Conservation (phyloP, 23 tunicate species). For the Styela clava region DNA sequence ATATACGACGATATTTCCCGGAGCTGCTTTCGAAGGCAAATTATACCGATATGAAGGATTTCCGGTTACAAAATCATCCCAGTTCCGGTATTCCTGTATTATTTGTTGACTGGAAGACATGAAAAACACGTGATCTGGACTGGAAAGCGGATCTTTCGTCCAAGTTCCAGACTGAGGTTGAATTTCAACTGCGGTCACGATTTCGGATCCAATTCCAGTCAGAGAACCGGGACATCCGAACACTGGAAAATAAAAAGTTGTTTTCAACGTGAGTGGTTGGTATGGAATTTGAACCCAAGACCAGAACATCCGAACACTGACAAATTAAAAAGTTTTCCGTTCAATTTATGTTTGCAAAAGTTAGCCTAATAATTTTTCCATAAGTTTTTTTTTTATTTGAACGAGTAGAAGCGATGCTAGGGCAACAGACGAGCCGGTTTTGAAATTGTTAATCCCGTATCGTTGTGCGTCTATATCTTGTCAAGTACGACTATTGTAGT, state of each 20-base stretch:
- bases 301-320: no score
- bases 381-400: no score
- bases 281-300: no score
- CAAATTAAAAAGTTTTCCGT: no score
- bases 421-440: no score
- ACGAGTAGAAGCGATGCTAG: no score
- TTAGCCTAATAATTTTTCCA: no score
- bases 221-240: conserved; percentile 82
- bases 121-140: conserved; percentile 54
- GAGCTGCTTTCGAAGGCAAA: conserved; percentile 36
- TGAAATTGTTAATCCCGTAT: no score
- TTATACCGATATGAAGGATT: not conserved
- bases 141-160: conserved; percentile 66
- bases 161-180: conserved; percentile 55
- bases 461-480: no score
- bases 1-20: conserved; percentile 53
- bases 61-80: conserved; percentile 49
- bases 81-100: conserved; percentile 40
- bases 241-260: conserved; percentile 39
- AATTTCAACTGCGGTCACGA: conserved; percentile 24
- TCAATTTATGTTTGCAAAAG: no score
- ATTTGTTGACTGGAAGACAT: conserved; percentile 38
- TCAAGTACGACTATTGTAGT: no score
- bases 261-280: no score
- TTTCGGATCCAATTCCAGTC: conserved; percentile 56